Conservation (phyloP, 2,113 vertebrate genomes). For the Diphyllodes magnificus region DNA sequence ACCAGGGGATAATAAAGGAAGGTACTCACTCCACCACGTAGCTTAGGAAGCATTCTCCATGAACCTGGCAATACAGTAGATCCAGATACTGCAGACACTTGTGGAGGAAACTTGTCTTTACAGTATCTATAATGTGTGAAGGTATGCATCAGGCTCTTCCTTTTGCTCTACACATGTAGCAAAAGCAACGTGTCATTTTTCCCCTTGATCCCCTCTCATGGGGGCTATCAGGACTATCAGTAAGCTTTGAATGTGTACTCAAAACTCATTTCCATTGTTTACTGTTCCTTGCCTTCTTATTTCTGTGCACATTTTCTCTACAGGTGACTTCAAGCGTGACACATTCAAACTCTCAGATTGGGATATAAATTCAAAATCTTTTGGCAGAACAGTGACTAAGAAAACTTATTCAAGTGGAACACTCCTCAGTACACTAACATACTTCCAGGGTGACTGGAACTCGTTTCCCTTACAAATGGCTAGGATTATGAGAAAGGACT, state of each 20-base stretch:
- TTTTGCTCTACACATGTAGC: background rate
- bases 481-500: background rate
- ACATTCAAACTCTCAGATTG: background rate
- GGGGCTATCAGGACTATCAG: background rate
- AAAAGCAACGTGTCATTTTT: background rate
- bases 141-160: background rate
- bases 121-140: background rate
- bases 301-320: background rate
- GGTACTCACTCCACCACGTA: accelerated
- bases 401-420: background rate
- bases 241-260: background rate
- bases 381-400: background rate
- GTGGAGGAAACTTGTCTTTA: background rate
- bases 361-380: background rate
- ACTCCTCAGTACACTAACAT: background rate
- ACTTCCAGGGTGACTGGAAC: background rate
- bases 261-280: background rate
- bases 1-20: background rate
- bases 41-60: background rate
- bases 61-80: background rate
- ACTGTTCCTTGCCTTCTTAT: background rate
- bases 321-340: accelerated
- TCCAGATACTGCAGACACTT: background rate
- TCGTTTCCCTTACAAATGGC: background rate
- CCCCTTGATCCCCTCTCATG: background rate